Conservation (phyloP, 1,140 invertebrate genomes). For the Nasonia vitripennis region DNA sequence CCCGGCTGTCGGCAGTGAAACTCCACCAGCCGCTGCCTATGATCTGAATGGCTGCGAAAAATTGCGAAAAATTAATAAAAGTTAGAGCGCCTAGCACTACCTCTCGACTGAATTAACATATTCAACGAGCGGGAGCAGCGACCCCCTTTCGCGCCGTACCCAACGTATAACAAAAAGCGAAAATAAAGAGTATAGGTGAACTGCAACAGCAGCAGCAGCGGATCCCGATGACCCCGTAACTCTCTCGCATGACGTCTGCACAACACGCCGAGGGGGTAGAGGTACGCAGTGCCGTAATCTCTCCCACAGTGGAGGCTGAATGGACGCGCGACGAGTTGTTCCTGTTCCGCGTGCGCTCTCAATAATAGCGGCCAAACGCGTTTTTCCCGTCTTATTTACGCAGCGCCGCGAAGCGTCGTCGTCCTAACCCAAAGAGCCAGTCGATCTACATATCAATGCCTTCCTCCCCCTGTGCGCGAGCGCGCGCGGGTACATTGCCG, state of each 20-base stretch:
- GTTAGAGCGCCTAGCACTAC: background rate
- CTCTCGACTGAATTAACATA: slow-evolving; percentile 48
- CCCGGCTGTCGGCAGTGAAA: background rate
- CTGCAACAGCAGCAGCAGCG: background rate
- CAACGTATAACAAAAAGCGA: background rate
- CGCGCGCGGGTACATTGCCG: too few relatives aligned
- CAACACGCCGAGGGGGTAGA: background rate
- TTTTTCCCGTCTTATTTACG: slow-evolving; percentile 33
- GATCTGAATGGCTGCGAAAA: slow-evolving; percentile 36
- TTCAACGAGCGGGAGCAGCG: background rate
- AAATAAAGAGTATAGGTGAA: slow-evolving; percentile 29
- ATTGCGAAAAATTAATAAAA: slow-evolving; percentile 48
- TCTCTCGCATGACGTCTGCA: slow-evolving; percentile 8
- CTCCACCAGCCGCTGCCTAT: background rate
- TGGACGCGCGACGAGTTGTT: slow-evolving; percentile 22
- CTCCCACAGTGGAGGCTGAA: slow-evolving; percentile 46
- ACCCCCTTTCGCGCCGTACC: background rate
- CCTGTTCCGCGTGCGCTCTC: slow-evolving; percentile 19
- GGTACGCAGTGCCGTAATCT: slow-evolving; percentile 30
- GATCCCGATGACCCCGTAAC: slow-evolving; percentile 44
- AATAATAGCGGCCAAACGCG: background rate
- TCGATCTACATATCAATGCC: slow-evolving; percentile 71
- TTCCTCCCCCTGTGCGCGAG: background rate
- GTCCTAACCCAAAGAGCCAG: slow-evolving; percentile 33
- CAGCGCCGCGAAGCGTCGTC: slow-evolving; percentile 9